phyloP scores from a whole-genome alignment of 2,888 invertebrate genomes.

The Cacoxenus indagator region DNA sequence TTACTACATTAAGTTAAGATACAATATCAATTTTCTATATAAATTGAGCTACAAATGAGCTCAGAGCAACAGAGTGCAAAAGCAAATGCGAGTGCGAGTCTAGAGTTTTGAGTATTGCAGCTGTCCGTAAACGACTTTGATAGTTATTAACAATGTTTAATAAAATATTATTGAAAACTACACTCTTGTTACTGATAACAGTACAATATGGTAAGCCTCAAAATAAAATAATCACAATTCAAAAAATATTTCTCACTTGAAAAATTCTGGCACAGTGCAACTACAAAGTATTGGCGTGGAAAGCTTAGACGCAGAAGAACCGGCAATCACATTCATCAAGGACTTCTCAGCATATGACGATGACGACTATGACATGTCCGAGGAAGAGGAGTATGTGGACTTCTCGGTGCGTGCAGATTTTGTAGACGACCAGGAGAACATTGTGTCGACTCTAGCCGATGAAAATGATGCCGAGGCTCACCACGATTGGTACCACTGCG shows the following conservation, averaged over 20 bases:
- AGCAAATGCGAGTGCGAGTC: not conserved
- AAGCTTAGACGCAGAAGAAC: not conserved
- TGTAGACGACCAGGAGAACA: constrained; percentile 32
- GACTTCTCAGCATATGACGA: not conserved
- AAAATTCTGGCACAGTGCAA: not conserved
- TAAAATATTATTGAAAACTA: not conserved
- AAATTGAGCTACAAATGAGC: not conserved
- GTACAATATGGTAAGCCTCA: not conserved
- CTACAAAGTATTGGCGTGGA: not conserved
- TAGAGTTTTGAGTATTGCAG: not conserved
- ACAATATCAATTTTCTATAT: not conserved
- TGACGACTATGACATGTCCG: not conserved
- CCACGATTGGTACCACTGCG: constrained; percentile 56
- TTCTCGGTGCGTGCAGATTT: not conserved
- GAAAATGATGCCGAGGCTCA: constrained; percentile 52
- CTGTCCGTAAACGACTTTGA: not conserved
- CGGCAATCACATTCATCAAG: not conserved
- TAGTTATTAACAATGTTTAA: not conserved
- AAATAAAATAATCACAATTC: too few species aligned
- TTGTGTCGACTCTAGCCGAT: constrained; percentile 40
- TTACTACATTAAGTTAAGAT: not conserved
- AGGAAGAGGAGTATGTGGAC: not conserved
- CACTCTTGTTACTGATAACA: not conserved
- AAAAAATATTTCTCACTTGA: too few species aligned
- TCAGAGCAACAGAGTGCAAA: not conserved